phyloP scores from a whole-genome alignment of 2,113 vertebrate genomes.

The Rhabdornis inornatus region DNA sequence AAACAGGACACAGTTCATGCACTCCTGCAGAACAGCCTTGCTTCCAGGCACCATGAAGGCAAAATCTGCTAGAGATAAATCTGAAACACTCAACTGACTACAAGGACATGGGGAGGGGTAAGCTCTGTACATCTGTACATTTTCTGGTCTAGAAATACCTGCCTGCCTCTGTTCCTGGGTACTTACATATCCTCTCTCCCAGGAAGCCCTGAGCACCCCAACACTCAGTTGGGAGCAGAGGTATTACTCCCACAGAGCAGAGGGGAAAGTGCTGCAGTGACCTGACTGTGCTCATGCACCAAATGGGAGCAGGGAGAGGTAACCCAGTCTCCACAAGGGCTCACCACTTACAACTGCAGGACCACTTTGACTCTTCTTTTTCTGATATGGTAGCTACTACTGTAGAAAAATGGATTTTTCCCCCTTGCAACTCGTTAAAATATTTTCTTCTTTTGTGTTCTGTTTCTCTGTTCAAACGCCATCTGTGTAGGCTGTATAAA shows the following conservation, averaged over 20 bases:
- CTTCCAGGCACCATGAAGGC: not conserved
- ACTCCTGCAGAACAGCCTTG: not conserved
- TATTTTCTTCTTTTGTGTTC: not conserved
- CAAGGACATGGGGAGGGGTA: not conserved
- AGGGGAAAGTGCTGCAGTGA: not conserved
- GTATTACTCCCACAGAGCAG: not conserved
- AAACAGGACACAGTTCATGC: not conserved
- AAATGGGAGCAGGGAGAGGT: not conserved
- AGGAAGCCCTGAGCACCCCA: not conserved
- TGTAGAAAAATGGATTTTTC: not conserved
- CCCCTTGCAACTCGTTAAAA: not conserved
- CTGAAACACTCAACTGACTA: not conserved
- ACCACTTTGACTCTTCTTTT: not conserved
- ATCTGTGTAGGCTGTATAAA: not conserved
- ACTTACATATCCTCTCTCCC: not conserved
- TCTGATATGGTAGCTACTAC: not conserved
- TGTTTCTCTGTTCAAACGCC: not conserved
- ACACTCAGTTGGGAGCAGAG: not conserved
- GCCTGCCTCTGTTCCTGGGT: not conserved
- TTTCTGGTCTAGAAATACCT: not conserved
- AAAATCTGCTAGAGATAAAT: not conserved
- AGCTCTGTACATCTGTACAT: not conserved
- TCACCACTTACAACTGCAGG: not conserved
- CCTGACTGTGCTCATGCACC: not conserved
- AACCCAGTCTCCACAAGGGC: not conserved